Base-by-base conservation (phyloP, 2,113 vertebrate genomes). In the Talpa occidentalis region DNA sequence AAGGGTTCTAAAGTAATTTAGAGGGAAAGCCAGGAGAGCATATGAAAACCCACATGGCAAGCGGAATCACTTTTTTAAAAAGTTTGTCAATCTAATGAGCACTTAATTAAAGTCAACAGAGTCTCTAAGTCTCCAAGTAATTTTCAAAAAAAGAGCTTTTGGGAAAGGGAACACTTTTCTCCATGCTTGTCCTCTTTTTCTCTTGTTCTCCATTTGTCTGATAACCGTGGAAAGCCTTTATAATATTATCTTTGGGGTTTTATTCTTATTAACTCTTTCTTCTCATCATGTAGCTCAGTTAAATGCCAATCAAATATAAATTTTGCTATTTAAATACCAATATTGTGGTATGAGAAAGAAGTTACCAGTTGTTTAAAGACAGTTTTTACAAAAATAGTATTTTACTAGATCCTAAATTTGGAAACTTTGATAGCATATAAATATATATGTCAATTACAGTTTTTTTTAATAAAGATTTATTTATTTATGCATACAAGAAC, bases 81-180 rank as follows among this genome's bases (percentile, higher is more conserved):
- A 98, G 95, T 98, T 98, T 98, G 97, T 98, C 97, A 98, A 97
- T 98, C 94, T 98, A 97, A 98, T 97, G 92, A 97, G 92, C 87
- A 97, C 95, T 98, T 98, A 98, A 98, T 98, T 98, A 98, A 98
- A 98, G 97, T 98, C 98, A 98, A 90, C 97, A 98, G 97, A 97
- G 97, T 97, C 98, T 98, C 98, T 98, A 98, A 98, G 97, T 98
- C 98, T 98, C 97, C 78, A 98, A 98, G 98, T 98, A 98, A 98
- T 97, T 10, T 98, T 98, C 97, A 97, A 97, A 98, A 98, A 56
- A 97, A 97, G 96, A 98, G 96, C 97, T 97, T 97, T 98, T 97
- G 98, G 97, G 97, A 97, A 94, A 97, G 88, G 77, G 22, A 47
- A 92, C 32, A 77, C 84, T 94, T 96, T 96, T 82, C 90, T 95